Base-by-base conservation (phyloP, 2,113 vertebrate genomes). In the Sylvietta virens region DNA sequence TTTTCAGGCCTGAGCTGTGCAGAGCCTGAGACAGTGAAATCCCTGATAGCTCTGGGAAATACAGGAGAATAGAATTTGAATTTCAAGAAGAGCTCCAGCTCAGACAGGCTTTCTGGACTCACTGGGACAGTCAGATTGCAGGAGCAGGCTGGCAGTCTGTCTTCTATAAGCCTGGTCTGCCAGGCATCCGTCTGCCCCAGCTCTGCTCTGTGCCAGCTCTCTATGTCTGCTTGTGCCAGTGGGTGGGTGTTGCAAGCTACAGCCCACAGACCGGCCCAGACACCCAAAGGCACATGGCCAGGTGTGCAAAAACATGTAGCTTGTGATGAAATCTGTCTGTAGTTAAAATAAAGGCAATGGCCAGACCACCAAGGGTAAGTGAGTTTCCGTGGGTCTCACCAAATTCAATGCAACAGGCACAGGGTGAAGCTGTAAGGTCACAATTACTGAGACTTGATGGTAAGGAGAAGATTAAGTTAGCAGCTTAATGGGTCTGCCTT, bases 281-380 rank as follows among this genome's bases (percentile, higher is more conserved):
- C 39, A 71, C 40, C 26, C 71, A 54, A 61, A 74, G 39, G 7
- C 51, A 10, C 0, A 3, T 6, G 47, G 31, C 45, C 47, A 37
- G 7, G 33, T 20, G 47, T 37, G 16, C 1, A 2, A 76, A 79
- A 81, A 30, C 23, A 23, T 0, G 0, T 3, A 30, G 44, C 1
- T 3, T 9, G 0, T 23, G 11, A 23, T 58, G 82, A 45, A 39
- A 67, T 50, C 51, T 50, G 15, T 7, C 61, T 54, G 33, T n/a
- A 12, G 16, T 18, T 37, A 62, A 62, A 79, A 81, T 23, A 27
- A 50, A 87, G 44, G 35, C 54, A 39, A 26, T 3, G 17, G 28
- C 24, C 27, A 74, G 27, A 74, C 13, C 1, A 1, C 28, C 54
- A 35, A 53, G 54, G 28, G 13, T 15, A 44, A 76, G 21, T 3